phyloP scores from a whole-genome alignment of 2,797 vertebrate species.

The Sorex maritimensis region DNA sequence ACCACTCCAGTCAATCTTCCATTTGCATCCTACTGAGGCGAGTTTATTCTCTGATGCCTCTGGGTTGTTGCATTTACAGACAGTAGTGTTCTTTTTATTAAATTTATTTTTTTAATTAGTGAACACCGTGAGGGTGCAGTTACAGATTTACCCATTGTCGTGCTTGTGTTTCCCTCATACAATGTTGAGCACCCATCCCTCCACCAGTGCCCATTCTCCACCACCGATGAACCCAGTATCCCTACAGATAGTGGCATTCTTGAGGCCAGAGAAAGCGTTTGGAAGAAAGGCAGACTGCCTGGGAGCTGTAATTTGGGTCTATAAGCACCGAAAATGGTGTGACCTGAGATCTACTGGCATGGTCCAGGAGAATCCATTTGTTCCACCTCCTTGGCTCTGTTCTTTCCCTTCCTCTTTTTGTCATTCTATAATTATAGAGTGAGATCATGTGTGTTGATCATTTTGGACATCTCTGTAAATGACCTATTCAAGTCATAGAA shows the following conservation, averaged over 20 bases:
- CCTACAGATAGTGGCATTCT: not conserved
- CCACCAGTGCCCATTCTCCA: too few relatives aligned
- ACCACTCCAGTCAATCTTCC: not conserved
- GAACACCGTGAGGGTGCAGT: too few relatives aligned
- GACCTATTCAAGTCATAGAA: not conserved
- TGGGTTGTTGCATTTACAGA: not conserved
- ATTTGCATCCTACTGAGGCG: not conserved
- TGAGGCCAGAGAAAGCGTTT: not conserved
- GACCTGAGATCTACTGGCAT: too few relatives aligned
- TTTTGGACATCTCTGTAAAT: not conserved
- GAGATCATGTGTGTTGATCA: not conserved
- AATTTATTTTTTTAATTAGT: too few relatives aligned
- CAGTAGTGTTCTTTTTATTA: not conserved
- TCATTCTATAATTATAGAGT: not conserved
- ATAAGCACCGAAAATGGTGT: too few relatives aligned
- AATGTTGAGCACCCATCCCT: too few relatives aligned
- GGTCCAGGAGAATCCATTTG: not conserved
- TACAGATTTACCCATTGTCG: too few relatives aligned
- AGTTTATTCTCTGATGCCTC: not conserved
- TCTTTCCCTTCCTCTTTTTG: not conserved
- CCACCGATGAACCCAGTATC: too few relatives aligned
- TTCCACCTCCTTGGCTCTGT: not conserved
- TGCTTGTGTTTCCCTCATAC: too few relatives aligned
- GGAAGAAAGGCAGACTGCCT: not conserved
- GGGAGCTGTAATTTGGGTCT: too few relatives aligned